These are phyloP conservation scores for Clarias platycephalus DNA, from an alignment of 2,797 vertebrate genomes.

Conservation along the genomic window DNA sequence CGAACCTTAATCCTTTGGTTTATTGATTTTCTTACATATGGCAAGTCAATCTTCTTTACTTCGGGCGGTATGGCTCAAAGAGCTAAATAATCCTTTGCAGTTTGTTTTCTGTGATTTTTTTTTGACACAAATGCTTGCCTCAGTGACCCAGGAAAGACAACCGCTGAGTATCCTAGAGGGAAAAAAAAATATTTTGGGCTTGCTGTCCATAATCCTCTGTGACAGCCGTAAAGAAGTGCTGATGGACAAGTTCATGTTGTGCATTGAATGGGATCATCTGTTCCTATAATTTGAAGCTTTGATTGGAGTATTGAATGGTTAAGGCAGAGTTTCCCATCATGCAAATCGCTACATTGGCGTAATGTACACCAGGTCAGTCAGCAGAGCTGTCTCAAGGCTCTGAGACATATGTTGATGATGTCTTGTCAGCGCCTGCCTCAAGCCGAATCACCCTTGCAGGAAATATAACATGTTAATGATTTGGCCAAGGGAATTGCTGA, in stretches of 20 bases:
- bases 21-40: constrained; percentile 43
- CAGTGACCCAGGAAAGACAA: constrained; percentile 41
- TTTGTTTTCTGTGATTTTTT: constrained; percentile 18
- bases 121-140: constrained; percentile 24
- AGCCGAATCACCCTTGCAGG: constrained; percentile 32
- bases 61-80: constrained; percentile 20
- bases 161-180: constrained; percentile 38
- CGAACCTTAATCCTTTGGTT: constrained; percentile 33
- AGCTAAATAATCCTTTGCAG: constrained; percentile 28
- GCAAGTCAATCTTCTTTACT: constrained; percentile 21
- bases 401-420: constrained; percentile 35
- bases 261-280: constrained; percentile 45
- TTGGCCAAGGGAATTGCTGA: constrained; percentile 36
- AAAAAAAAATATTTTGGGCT: constrained; percentile 11
- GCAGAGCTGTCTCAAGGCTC: constrained; percentile 21
- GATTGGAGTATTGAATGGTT: constrained; percentile 53
- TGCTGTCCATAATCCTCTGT: constrained; percentile 44
- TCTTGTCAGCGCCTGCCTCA: constrained; percentile 10
- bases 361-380: constrained; percentile 53
- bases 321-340: constrained; percentile 54
- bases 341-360: constrained; percentile 56
- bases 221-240: constrained; percentile 50
- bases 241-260: constrained; percentile 58
- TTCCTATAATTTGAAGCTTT: constrained; percentile 54
- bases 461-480: constrained; percentile 43